phyloP scores from a whole-genome alignment of 2,113 vertebrate genomes.

The Poecile atricapillus region DNA sequence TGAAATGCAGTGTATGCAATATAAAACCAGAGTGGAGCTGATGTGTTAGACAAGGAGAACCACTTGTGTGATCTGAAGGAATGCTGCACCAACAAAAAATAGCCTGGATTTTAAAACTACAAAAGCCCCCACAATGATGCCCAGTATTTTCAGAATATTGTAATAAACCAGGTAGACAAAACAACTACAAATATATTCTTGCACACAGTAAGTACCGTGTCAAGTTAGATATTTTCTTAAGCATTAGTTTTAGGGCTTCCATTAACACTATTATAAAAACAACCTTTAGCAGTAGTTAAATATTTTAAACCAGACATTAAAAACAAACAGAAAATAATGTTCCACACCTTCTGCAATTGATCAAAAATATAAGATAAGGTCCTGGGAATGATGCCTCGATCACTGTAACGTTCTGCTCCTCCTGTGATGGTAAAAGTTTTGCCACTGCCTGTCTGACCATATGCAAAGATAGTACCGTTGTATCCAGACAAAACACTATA shows the following conservation, averaged over 20 bases:
- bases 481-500: conserved; percentile 87
- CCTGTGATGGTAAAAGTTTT: conserved; percentile 98
- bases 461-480: conserved; percentile 96
- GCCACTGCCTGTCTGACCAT: conserved; percentile 95
- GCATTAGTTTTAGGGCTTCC: not conserved
- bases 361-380: conserved; percentile 89
- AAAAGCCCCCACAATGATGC: fast-evolving
- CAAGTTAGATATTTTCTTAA: not conserved
- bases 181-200: not conserved
- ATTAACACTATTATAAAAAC: not conserved
- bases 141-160: not conserved
- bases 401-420: conserved; percentile 85
- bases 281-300: not conserved
- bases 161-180: not conserved
- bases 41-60: not conserved
- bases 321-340: not conserved
- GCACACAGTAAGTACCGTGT: fast-evolving
- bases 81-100: not conserved
- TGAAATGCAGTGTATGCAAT: not conserved
- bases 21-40: not conserved
- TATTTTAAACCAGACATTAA: not conserved
- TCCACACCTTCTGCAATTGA: conserved; percentile 78
- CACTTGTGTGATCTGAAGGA: not conserved
- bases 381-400: conserved; percentile 92
- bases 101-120: not conserved